Conservation (phyloP, 1,140 invertebrate genomes). For the Euwallacea fornicatus region DNA sequence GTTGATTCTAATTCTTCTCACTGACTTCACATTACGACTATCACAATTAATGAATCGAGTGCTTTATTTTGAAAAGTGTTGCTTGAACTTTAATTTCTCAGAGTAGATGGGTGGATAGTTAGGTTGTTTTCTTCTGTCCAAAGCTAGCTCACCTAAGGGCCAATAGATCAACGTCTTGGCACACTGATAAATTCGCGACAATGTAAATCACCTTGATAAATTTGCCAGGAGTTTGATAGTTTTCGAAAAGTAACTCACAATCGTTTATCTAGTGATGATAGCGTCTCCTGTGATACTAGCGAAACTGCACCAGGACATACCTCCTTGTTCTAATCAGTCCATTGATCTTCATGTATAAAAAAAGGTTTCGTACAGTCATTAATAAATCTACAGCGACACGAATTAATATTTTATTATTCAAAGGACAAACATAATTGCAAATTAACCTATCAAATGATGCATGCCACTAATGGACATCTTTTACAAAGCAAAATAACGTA, state of each 20-base stretch:
- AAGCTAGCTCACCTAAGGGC: too few relatives aligned
- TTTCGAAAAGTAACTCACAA: background rate
- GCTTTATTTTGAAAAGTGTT: background rate
- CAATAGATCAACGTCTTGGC: background rate
- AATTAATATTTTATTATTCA: too few relatives aligned
- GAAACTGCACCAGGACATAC: background rate
- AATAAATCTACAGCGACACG: too few relatives aligned
- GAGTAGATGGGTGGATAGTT: background rate
- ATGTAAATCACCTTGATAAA: background rate
- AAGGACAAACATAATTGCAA: too few relatives aligned
- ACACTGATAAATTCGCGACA: background rate
- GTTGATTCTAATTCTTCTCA: background rate
- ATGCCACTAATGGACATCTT: background rate
- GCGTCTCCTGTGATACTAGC: background rate
- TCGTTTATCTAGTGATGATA: background rate
- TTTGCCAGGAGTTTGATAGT: background rate
- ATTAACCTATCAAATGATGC: background rate
- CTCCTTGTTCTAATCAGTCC: background rate
- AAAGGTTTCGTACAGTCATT: background rate
- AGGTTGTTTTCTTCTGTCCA: too few relatives aligned
- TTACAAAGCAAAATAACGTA: background rate
- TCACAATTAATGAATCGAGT: too few relatives aligned
- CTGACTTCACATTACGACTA: too few relatives aligned
- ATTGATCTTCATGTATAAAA: background rate
- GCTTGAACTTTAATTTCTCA: background rate